A percentile compares a stretch with the other conserved stretches of the same genome.
These are phyloP conservation scores for Mesoclemmys tuberculata DNA, from an alignment of 2,113 vertebrate species.

Conservation along the genomic window DNA sequence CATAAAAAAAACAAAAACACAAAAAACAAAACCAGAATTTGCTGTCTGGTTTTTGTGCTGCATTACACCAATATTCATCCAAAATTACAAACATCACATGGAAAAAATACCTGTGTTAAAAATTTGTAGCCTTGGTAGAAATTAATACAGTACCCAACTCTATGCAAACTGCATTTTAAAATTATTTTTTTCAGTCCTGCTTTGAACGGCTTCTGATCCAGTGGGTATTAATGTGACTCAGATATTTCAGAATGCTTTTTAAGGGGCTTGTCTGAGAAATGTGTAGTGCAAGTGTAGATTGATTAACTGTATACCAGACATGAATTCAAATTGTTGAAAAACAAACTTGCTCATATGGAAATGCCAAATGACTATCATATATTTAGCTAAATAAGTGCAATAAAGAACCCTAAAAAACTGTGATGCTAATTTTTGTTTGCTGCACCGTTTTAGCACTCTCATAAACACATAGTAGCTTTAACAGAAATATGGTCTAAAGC, in stretches of 20 bases:
- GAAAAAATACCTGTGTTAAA: background rate
- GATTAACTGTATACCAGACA: conserved; percentile 33
- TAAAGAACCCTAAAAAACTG: conserved; percentile 53
- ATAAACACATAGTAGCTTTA: conserved; percentile 73
- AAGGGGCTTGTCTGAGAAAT: conserved; percentile 36
- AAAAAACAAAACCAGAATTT: background rate
- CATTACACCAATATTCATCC: background rate
- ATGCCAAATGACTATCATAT: conserved; percentile 56
- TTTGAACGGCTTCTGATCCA: conserved; percentile 50
- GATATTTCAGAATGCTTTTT: conserved; percentile 54
- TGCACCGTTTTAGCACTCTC: conserved; percentile 67
- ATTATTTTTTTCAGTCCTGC: conserved; percentile 16
- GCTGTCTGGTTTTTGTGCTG: background rate
- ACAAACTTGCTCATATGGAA: conserved; percentile 53
- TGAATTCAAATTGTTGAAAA: conserved; percentile 61
- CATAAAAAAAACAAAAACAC: background rate
- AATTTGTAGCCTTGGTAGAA: background rate
- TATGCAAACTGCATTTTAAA: background rate
- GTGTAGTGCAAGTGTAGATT: conserved; percentile 30
- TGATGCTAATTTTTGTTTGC: conserved; percentile 71
- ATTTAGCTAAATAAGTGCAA: conserved; percentile 64
- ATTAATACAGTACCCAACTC: background rate
- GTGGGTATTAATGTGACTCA: conserved; percentile 40
- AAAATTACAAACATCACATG: background rate
- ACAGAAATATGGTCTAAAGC: conserved; percentile 69